phyloP scores from a whole-genome alignment of 2,113 vertebrate genomes.

The Laterallus jamaicensis region DNA sequence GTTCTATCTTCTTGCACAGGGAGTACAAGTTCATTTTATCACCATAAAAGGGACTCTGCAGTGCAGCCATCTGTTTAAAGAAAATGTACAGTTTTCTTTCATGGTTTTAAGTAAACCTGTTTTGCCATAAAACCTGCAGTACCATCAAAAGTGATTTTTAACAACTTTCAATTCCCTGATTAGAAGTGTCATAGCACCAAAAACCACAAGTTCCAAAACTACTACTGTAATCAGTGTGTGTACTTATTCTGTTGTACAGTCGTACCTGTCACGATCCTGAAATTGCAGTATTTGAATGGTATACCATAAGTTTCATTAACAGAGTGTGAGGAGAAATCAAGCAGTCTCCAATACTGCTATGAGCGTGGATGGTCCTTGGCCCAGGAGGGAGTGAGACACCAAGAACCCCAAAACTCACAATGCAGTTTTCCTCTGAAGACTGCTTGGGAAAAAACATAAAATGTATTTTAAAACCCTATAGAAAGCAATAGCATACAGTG shows the following conservation, averaged over 20 bases:
- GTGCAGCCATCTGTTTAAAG: constrained; percentile 90
- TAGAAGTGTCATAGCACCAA: neutral
- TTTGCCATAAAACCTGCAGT: neutral
- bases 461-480: neutral
- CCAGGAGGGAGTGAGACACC: neutral
- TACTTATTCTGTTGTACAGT: neutral
- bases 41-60: constrained; percentile 98
- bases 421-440: neutral
- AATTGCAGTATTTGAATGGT: neutral
- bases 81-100: constrained; percentile 1
- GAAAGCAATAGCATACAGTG: neutral
- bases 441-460: neutral
- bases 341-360: rapidly evolving
- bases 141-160: neutral
- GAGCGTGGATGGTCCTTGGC: neutral
- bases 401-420: neutral
- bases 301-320: neutral
- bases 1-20: constrained; percentile 99
- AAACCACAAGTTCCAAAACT: neutral
- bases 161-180: neutral
- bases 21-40: constrained; percentile 99
- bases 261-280: neutral
- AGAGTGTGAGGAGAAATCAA: neutral
- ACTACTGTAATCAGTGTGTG: neutral
- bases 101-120: neutral